Conservation (phyloP, 1,140 invertebrate genomes). For the Neotoxoptera formosana region DNA sequence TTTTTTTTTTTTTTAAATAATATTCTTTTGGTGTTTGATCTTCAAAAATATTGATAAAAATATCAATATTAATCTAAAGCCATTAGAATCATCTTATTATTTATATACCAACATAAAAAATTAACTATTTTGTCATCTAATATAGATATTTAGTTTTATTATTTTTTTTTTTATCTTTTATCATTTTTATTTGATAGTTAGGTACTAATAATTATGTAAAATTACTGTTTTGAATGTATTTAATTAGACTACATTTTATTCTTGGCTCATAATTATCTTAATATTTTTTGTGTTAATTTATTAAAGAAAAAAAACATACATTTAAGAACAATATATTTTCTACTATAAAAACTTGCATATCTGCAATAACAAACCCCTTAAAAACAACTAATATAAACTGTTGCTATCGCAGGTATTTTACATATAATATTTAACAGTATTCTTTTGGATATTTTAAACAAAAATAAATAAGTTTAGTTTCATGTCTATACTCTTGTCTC, state of each 20-base stretch:
- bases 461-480: not conserved
- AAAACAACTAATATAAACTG: not conserved
- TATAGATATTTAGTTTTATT: not conserved
- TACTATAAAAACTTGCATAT: not conserved
- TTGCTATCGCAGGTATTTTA: not conserved
- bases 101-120: not conserved
- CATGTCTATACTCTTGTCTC: not conserved
- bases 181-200: not conserved
- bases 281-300: not conserved
- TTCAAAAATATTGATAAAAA: not conserved
- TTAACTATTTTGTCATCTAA: not conserved
- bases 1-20: not conserved
- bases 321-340: not conserved
- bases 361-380: not conserved
- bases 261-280: not conserved
- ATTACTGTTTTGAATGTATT: not conserved
- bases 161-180: not conserved
- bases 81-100: not conserved
- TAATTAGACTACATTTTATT: not conserved
- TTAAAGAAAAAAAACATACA: not conserved
- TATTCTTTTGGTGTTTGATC: not conserved
- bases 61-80: not conserved
- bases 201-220: not conserved
- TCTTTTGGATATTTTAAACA: not conserved
- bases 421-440: not conserved